Evolutionary conservation across 2,888 invertebrate species (phyloP).

Genomic region (Drosophila siamana): DNA sequence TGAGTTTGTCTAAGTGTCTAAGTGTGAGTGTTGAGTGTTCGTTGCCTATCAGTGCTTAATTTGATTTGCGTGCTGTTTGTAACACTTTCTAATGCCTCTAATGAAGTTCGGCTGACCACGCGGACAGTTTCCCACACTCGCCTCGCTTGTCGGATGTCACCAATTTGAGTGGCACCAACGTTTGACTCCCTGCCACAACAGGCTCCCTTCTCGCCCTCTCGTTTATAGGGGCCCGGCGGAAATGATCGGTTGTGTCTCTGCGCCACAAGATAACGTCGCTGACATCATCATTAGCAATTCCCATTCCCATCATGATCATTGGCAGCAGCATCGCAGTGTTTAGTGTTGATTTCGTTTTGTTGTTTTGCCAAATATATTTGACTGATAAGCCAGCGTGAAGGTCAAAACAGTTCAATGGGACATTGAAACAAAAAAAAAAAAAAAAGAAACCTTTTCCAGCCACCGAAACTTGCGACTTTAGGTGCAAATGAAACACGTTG

Average conservation of each 20-base stretch:
- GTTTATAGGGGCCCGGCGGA: conserved; percentile 60
- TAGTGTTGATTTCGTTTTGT: conserved; percentile 10
- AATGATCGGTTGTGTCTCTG: conserved; percentile 56
- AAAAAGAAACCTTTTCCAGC: conserved; percentile 35
- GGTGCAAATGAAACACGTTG: not conserved
- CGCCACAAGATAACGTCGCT: conserved; percentile 60
- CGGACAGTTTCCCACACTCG: conserved; percentile 22
- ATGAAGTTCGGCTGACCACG: conserved; percentile 35
- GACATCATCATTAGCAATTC: conserved; percentile 47
- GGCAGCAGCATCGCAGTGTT: not conserved
- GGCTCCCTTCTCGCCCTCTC: too few species aligned
- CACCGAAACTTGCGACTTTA: conserved; percentile 18
- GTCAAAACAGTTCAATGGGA: conserved; percentile 58
- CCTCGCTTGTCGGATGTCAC: conserved; percentile 51
- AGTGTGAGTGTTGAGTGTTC: conserved; percentile 5
- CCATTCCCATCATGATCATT: not conserved
- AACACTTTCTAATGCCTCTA: conserved; percentile 70
- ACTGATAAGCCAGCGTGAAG: conserved; percentile 54
- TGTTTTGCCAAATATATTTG: conserved; percentile 52
- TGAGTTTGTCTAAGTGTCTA: too few species aligned
- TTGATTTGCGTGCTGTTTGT: conserved; percentile 58
- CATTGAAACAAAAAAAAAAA: too few species aligned
- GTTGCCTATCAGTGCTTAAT: conserved; percentile 31
- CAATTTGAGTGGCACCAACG: too few species aligned
- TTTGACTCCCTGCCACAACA: conserved; percentile 7